Evolutionary conservation across 2,888 invertebrate genomes (phyloP).

Genomic region (Protophormia terraenovae): DNA sequence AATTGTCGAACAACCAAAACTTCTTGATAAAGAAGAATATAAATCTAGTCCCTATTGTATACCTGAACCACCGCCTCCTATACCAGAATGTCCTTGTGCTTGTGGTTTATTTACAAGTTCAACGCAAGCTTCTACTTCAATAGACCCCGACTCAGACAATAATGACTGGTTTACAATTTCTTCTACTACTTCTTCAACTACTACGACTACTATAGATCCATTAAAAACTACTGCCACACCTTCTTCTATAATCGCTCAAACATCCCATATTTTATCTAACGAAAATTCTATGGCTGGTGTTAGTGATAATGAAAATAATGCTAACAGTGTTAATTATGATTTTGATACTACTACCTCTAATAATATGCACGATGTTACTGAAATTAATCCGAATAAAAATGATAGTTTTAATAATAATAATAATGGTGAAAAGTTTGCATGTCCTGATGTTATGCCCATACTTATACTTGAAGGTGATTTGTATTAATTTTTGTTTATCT

Average conservation of each 20-base stretch:
- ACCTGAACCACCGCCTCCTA: slow-evolving; percentile 79
- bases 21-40: not conserved
- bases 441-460: slow-evolving; percentile 87
- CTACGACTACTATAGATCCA: slow-evolving; percentile 35
- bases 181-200: slow-evolving; percentile 52
- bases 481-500: slow-evolving; percentile 70
- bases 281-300: slow-evolving; percentile 1
- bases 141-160: slow-evolving; percentile 68
- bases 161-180: slow-evolving; percentile 35
- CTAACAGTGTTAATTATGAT: slow-evolving; percentile 41
- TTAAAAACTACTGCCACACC: slow-evolving; percentile 37
- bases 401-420: slow-evolving; percentile 39
- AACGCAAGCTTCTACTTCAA: not conserved
- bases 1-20: not conserved
- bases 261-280: slow-evolving; percentile 39
- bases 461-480: slow-evolving; percentile 92
- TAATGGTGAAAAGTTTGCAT: slow-evolving; percentile 81
- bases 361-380: slow-evolving; percentile 54
- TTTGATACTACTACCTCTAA: slow-evolving; percentile 51
- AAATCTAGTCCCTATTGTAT: slow-evolving; percentile 73
- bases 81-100: slow-evolving; percentile 80
- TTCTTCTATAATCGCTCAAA: slow-evolving; percentile 54
- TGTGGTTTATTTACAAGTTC: slow-evolving; percentile 67
- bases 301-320: slow-evolving; percentile 7
- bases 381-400: slow-evolving; percentile 37